A percentile compares a stretch with the other conserved stretches of the same genome.
phyloP scores from a whole-genome alignment of 2,888 invertebrate species.

The Cheilosia pagana region DNA sequence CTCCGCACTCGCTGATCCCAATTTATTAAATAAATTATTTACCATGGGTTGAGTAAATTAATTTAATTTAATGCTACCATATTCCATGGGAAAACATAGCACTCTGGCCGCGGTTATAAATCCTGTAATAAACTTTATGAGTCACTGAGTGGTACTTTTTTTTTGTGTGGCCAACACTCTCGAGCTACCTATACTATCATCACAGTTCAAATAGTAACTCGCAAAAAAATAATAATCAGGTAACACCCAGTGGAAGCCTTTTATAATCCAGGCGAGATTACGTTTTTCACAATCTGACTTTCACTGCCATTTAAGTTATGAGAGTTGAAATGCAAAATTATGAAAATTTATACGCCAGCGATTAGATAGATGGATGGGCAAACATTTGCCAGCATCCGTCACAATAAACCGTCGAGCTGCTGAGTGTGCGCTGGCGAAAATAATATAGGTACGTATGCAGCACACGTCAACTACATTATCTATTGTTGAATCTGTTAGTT shows the following conservation, averaged over 20 bases:
- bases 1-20: constrained; percentile 44
- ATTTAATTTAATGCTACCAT: constrained; percentile 61
- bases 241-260: constrained; percentile 52
- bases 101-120: constrained; percentile 34
- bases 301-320: constrained; percentile 44
- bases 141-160: constrained; percentile 10
- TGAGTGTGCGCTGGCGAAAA: constrained; percentile 22
- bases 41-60: constrained; percentile 52
- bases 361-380: constrained; percentile 46
- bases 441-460: constrained; percentile 15
- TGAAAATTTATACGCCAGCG: constrained; percentile 39
- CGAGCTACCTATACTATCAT: not conserved
- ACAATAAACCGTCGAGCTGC: constrained; percentile 35
- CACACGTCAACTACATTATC: constrained; percentile 20
- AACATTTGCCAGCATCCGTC: constrained; percentile 45
- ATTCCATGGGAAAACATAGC: constrained; percentile 48
- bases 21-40: constrained; percentile 53
- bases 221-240: constrained; percentile 34
- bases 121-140: constrained; percentile 54
- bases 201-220: constrained; percentile 41
- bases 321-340: constrained; percentile 45
- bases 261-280: constrained; percentile 38
- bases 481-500: constrained; percentile 56
- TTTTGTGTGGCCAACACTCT: constrained; percentile 7
- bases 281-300: constrained; percentile 43